Evolutionary conservation across 30 jellyfish, hydroid and myxozoan genomes (phyloP).

Genomic region (Chrysaora quinquecirrha): DNA sequence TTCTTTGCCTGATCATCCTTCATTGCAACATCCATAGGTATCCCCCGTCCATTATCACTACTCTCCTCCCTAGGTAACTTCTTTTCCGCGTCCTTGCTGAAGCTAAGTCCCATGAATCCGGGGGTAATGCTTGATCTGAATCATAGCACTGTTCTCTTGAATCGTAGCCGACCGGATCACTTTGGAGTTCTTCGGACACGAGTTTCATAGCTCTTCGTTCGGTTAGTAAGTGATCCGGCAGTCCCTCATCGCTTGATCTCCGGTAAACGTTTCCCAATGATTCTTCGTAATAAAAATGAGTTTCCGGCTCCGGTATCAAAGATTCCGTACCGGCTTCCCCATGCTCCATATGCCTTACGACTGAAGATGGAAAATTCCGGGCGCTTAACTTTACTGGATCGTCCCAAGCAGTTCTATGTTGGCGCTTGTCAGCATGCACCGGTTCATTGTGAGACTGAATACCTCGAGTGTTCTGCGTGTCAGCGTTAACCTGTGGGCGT

Average conservation of each 20-base stretch:
- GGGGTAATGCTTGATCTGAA: background rate
- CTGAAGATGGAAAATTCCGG: slow-evolving; percentile 4
- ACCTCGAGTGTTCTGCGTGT: background rate
- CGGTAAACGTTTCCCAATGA: slow-evolving; percentile 6
- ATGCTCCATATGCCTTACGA: background rate
- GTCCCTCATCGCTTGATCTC: slow-evolving; percentile 6
- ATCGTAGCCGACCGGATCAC: background rate
- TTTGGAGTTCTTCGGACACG: slow-evolving; percentile 1
- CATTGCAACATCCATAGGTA: background rate
- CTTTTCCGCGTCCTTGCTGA: background rate
- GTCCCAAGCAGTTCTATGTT: slow-evolving; percentile 35
- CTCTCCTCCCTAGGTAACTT: too few relatives aligned
- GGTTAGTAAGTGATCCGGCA: background rate
- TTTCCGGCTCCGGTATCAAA: background rate
- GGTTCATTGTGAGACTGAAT: background rate
- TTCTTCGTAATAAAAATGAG: background rate
- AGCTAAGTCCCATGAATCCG: slow-evolving; percentile 1
- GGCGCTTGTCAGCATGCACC: background rate
- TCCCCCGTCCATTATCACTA: too few relatives aligned
- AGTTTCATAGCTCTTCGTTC: slow-evolving; percentile 11
- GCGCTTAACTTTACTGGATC: slow-evolving; percentile 21
- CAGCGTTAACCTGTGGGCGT: background rate
- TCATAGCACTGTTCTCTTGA: background rate
- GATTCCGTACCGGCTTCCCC: background rate
- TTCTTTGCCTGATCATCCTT: background rate